Evolutionary conservation across 2,888 invertebrate genomes (phyloP).

Genomic region (Aricia artaxerxes): DNA sequence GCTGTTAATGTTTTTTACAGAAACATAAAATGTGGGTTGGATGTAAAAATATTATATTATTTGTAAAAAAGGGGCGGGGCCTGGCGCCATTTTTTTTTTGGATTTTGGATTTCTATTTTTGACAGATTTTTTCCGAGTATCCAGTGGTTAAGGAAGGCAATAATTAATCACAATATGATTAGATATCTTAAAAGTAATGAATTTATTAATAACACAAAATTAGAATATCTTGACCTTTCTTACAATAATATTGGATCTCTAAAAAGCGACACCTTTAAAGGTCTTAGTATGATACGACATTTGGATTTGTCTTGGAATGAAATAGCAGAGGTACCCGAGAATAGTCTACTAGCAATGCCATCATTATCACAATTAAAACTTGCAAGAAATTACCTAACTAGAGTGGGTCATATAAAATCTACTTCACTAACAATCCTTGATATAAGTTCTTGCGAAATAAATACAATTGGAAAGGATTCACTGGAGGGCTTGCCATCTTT

Average conservation of each 20-base stretch:
- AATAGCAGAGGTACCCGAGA: slow-evolving; percentile 80
- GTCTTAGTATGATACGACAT: slow-evolving; percentile 77
- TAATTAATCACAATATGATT: slow-evolving; percentile 83
- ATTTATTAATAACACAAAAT: slow-evolving; percentile 81
- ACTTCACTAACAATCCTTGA: slow-evolving; percentile 80
- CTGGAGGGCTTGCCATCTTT: slow-evolving; percentile 82
- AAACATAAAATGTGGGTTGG: too few species aligned
- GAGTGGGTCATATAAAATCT: slow-evolving; percentile 79
- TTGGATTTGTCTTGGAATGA: slow-evolving; percentile 87
- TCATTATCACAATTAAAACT: slow-evolving; percentile 82
- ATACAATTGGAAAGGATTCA: slow-evolving; percentile 76
- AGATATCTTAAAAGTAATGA: slow-evolving; percentile 78
- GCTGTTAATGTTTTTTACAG: too few species aligned
- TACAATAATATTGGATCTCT: slow-evolving; percentile 83
- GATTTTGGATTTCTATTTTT: too few species aligned
- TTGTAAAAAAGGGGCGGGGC: too few species aligned
- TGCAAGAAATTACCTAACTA: slow-evolving; percentile 83
- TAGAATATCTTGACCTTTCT: slow-evolving; percentile 83
- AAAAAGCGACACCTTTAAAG: slow-evolving; percentile 81
- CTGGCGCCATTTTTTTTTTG: too few species aligned
- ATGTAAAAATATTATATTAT: too few species aligned
- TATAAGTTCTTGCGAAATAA: slow-evolving; percentile 85
- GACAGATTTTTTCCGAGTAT: too few species aligned
- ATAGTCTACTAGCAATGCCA: slow-evolving; percentile 81
- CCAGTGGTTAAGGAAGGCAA: slow-evolving; percentile 73